A percentile compares a stretch with the other conserved stretches of the same genome.
Evolutionary conservation across 2,888 invertebrate species (phyloP).

Genomic region (Cetonia aurata): DNA sequence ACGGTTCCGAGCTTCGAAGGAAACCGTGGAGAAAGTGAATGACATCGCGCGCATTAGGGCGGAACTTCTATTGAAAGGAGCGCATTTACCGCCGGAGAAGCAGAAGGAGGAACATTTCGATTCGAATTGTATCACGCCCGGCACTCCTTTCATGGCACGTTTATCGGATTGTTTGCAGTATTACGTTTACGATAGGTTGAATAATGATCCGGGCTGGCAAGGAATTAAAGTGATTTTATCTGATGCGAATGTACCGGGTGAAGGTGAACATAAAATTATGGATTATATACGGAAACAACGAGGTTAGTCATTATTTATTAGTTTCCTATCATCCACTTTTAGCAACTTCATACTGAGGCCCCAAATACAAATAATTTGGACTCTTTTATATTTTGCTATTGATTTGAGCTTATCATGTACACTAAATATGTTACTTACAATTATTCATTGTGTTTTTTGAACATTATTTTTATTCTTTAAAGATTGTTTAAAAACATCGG

Average conservation of each 20-base stretch:
- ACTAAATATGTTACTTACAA: neutral
- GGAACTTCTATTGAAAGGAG: conserved; percentile 80
- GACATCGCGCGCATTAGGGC: conserved; percentile 86
- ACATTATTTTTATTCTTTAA: too few relatives aligned
- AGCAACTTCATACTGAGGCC: too few relatives aligned
- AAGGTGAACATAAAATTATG: conserved; percentile 99
- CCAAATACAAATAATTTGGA: too few relatives aligned
- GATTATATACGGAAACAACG: conserved; percentile 97
- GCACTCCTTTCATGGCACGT: conserved; percentile 97
- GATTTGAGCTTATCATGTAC: neutral
- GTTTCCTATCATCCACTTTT: too few relatives aligned
- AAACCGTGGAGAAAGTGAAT: conserved; percentile 87
- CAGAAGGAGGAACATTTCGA: conserved; percentile 95
- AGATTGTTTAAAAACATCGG: too few relatives aligned
- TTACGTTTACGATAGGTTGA: conserved; percentile 89
- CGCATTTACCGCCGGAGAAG: conserved; percentile 86
- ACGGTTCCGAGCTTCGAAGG: conserved; percentile 96
- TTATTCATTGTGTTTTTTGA: neutral
- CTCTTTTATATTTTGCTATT: too few relatives aligned
- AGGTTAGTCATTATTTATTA: conserved; percentile 67
- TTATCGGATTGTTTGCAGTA: conserved; percentile 88
- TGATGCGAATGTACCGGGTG: conserved; percentile 98
- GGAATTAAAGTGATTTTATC: conserved; percentile 96
- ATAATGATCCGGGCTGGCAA: conserved; percentile 95
- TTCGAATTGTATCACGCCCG: conserved; percentile 99